Conservation (phyloP, 2,888 invertebrate genomes). For the Noctua comes region DNA sequence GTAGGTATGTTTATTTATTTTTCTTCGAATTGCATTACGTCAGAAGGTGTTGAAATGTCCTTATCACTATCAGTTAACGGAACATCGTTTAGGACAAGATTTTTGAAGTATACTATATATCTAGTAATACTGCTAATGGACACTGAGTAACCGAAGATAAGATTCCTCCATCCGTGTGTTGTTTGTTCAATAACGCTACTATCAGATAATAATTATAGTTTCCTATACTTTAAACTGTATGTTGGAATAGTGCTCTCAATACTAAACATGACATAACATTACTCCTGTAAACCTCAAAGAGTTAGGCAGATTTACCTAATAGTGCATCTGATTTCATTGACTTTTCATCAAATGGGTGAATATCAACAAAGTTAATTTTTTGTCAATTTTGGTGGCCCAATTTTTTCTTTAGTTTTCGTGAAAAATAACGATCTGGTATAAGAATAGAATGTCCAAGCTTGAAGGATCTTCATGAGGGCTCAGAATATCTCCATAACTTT, state of each 20-base stretch:
- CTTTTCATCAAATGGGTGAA: too few relatives aligned
- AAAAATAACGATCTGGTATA: too few relatives aligned
- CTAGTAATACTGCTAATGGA: constrained; percentile 57
- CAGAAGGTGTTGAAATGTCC: constrained; percentile 52
- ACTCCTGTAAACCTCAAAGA: not conserved
- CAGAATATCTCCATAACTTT: too few relatives aligned
- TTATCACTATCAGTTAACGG: constrained; percentile 63
- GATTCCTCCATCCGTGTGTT: constrained; percentile 70
- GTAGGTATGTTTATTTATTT: constrained; percentile 24
- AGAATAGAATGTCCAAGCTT: too few relatives aligned
- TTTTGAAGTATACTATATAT: constrained; percentile 60
- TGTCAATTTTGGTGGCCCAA: too few relatives aligned
- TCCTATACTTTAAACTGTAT: constrained; percentile 70
- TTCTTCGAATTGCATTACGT: constrained; percentile 47
- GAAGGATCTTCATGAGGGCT: too few relatives aligned
- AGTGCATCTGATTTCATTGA: too few relatives aligned
- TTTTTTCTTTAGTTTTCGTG: too few relatives aligned
- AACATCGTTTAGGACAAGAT: constrained; percentile 63
- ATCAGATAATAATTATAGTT: constrained; percentile 80
- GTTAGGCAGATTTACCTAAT: not conserved
- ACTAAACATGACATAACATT: not conserved
- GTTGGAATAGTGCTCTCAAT: constrained; percentile 63
- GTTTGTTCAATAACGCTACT: constrained; percentile 75
- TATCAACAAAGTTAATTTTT: too few relatives aligned
- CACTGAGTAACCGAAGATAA: constrained; percentile 67